phyloP scores from a whole-genome alignment of 2,888 invertebrate species.

The Eledone cirrhosa region DNA sequence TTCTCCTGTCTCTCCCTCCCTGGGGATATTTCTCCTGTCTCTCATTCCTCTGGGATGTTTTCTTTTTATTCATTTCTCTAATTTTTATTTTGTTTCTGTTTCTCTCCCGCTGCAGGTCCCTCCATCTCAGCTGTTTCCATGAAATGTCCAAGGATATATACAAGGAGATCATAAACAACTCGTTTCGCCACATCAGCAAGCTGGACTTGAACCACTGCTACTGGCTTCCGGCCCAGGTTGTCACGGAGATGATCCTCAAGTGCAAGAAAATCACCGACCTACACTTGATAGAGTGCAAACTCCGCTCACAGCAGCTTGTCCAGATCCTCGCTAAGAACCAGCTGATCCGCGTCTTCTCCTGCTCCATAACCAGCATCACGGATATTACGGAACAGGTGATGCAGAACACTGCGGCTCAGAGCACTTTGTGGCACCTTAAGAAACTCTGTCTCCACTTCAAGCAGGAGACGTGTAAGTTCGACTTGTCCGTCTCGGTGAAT shows the following conservation, averaged over 20 bases:
- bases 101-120: no score
- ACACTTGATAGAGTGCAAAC: slow-evolving; percentile 56
- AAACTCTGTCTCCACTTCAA: slow-evolving; percentile 57
- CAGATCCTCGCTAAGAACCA: slow-evolving; percentile 49
- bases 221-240: slow-evolving; percentile 51
- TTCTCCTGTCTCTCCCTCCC: no score
- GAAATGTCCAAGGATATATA: slow-evolving; percentile 47
- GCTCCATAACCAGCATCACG: slow-evolving; percentile 55
- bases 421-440: slow-evolving; percentile 47
- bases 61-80: no score
- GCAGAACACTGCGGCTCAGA: slow-evolving; percentile 47
- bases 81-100: no score
- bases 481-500: slow-evolving; percentile 49
- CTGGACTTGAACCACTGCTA: slow-evolving; percentile 60
- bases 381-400: slow-evolving; percentile 58
- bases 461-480: slow-evolving; percentile 46
- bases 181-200: slow-evolving; percentile 43
- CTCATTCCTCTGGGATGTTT: no score
- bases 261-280: slow-evolving; percentile 55
- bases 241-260: slow-evolving; percentile 47
- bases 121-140: slow-evolving; percentile 35
- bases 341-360: slow-evolving; percentile 51
- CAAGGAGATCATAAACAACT: slow-evolving; percentile 45
- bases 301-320: slow-evolving; percentile 55
- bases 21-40: no score